Conservation (phyloP, 2,113 vertebrate species). For the Phoxinus phoxinus region DNA sequence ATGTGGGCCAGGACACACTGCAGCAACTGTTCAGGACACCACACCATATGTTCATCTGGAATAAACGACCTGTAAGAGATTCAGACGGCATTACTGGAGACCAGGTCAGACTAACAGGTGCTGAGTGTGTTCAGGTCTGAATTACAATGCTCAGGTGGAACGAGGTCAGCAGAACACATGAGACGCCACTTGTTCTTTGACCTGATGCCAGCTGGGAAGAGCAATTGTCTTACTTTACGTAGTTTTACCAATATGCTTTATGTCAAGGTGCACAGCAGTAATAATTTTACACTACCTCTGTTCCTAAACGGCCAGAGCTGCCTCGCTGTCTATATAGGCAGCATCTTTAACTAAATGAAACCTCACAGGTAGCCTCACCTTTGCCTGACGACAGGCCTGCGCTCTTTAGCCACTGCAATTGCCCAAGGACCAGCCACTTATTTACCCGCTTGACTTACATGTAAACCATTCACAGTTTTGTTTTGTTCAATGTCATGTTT, state of each 20-base stretch:
- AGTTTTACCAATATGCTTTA: background rate
- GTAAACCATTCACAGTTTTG: too few relatives aligned
- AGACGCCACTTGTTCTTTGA: background rate
- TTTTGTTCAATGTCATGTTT: too few relatives aligned
- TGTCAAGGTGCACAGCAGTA: background rate
- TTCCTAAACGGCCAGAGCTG: background rate
- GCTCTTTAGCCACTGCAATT: too few relatives aligned
- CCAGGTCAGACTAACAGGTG: constrained; percentile 20
- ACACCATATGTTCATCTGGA: constrained; percentile 96
- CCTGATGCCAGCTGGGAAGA: constrained; percentile 1
- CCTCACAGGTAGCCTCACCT: background rate
- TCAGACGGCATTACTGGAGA: background rate
- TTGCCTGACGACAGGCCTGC: too few relatives aligned
- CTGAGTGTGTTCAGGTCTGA: background rate
- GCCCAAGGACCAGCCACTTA: too few relatives aligned
- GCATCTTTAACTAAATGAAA: background rate
- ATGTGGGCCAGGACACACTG: constrained; percentile 95
- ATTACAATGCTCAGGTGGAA: background rate
- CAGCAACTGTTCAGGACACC: constrained; percentile 96
- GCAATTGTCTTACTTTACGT: background rate
- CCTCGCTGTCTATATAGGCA: background rate
- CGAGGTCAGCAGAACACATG: background rate
- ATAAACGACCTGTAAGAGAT: constrained; percentile 88
- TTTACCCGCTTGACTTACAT: too few relatives aligned
- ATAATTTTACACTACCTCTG: background rate